Evolutionary conservation across 2,888 invertebrate genomes (phyloP), one percentile per base, ranked within the genome.

Genomic region (Chloroclysta siterata): DNA sequence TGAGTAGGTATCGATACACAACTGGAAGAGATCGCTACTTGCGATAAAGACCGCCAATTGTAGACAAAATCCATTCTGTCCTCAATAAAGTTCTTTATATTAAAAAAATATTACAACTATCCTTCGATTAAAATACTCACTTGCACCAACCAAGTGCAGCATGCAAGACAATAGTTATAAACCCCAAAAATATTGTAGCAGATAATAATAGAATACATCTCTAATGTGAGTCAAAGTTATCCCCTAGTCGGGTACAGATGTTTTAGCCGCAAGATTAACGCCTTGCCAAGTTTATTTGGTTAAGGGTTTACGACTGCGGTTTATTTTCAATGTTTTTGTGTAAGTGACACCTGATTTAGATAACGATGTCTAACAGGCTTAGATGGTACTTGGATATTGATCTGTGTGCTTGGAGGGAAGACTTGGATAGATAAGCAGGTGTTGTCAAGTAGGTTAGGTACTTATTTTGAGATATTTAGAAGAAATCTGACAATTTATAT

Each of bases 261-360:
- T 88, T 89, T 76, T 75, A 81, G 75, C 78, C 66, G 65, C 68
- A 74, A 82, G 87, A 85, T 89, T 89, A 90, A 81, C 87, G 84
- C 84, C 74, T 80, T 75, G 77, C 77, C 72, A 72, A 82, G 90
- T 90, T 90, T 91, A 90, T 92, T 92, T 91, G 80, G 84, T 86
- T 89, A 90, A 90, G 82, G 80, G 85, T 85, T 92, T 92, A 89
- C 89, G 84, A 79, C 69, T 73, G 81, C 76, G 81, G 89, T 85
- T 89, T 88, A 83, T 89, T 90, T 88, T 87, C 64, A 70, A 79
- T 79, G 72, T 78, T 84, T 84, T 83, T 83, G 77, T 76, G 82
- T 78, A 80, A 83, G 75, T 89, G 85, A 87, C 91, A 91, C 91
- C 89, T 89, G 87, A 80, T 89, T 87, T 75, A 85, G 89, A 89